Evolutionary conservation across 1,140 invertebrate genomes (phyloP).

Genomic region (Thaumetopoea pityocampa): DNA sequence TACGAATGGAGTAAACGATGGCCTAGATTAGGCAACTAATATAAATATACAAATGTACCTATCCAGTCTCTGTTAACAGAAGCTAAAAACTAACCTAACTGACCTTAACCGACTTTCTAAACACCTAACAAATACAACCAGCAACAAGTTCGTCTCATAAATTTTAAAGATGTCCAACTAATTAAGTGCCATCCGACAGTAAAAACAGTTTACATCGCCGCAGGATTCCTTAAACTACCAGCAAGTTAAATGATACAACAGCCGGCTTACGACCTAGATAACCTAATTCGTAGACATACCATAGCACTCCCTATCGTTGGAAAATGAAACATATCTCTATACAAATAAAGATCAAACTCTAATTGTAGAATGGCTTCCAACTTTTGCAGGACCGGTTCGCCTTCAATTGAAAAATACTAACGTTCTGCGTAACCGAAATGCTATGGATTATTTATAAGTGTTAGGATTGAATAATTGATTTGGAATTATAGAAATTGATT

Average conservation of each 20-base stretch:
- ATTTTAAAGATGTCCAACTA: too few species aligned
- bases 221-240: too few species aligned
- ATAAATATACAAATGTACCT: too few species aligned
- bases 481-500: slow-evolving; percentile 17
- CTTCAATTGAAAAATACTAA: slow-evolving; percentile 1
- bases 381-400: slow-evolving; percentile 2
- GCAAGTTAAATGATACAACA: slow-evolving; percentile 17
- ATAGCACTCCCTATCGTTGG: background rate
- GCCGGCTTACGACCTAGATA: slow-evolving; percentile 20
- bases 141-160: too few species aligned
- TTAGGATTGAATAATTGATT: slow-evolving; percentile 14
- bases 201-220: too few species aligned
- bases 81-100: too few species aligned
- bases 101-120: too few species aligned
- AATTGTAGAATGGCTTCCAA: slow-evolving; percentile 1
- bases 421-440: slow-evolving; percentile 13
- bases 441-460: slow-evolving; percentile 5
- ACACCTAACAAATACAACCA: too few species aligned
- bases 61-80: too few species aligned
- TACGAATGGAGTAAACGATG: too few species aligned
- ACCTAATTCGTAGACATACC: slow-evolving; percentile 10
- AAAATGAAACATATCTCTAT: background rate
- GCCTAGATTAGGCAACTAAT: too few species aligned
- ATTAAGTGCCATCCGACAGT: too few species aligned
- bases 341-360: background rate